phyloP scores from a whole-genome alignment of 2,113 vertebrate species.

The Zosterops borbonicus region DNA sequence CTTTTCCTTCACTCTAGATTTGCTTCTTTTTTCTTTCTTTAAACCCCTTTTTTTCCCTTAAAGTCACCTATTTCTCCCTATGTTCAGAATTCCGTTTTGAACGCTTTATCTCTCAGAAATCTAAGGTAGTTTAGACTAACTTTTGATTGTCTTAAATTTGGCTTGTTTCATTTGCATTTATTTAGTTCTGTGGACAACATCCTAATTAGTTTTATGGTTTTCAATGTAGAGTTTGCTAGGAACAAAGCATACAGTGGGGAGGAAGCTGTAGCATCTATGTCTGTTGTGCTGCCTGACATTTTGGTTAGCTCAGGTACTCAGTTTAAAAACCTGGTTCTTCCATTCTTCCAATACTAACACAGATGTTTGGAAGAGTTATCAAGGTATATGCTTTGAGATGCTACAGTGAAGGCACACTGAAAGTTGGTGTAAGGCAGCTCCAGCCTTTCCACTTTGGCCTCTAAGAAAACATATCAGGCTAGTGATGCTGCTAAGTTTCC shows the following conservation, averaged over 20 bases:
- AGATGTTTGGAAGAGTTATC: not conserved
- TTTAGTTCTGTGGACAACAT: not conserved
- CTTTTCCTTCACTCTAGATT: not conserved
- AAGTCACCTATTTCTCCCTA: not conserved
- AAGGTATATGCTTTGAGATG: not conserved
- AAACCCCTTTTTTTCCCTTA: not conserved
- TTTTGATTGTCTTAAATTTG: not conserved
- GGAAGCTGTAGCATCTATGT: not conserved
- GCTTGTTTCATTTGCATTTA: not conserved
- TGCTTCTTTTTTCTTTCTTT: not conserved
- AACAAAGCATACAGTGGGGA: rapidly evolving
- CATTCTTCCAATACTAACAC: not conserved
- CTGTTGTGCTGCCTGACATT: not conserved
- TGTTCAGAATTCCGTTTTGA: not conserved
- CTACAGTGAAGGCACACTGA: not conserved
- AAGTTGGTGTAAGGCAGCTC: not conserved
- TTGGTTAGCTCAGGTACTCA: not conserved
- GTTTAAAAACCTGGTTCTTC: not conserved
- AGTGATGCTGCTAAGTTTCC: not conserved
- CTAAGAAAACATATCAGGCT: not conserved
- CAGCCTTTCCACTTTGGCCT: not conserved
- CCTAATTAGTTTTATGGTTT: not conserved
- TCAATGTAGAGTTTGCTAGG: not conserved
- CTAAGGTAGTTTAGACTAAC: not conserved
- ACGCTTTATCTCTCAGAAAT: not conserved